phyloP scores from a whole-genome alignment of 2,797 vertebrate species.

The Epinephelus malabaricus region DNA sequence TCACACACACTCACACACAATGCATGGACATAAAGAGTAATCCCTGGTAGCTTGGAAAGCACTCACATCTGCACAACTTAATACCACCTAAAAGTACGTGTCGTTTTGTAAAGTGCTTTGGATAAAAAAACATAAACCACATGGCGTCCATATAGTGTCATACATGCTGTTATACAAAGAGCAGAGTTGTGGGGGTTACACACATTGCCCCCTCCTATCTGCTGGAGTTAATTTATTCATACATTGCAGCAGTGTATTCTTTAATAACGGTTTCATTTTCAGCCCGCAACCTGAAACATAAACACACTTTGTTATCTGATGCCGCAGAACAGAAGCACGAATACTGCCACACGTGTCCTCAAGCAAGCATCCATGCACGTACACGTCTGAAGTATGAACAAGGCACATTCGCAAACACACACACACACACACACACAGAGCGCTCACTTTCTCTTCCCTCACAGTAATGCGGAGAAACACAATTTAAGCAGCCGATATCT shows the following conservation, averaged over 20 bases:
- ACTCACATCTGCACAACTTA: conserved; percentile 17
- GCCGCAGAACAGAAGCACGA: conserved; percentile 30
- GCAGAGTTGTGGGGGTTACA: conserved; percentile 18
- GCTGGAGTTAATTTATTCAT: conserved; percentile 67
- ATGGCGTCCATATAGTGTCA: background rate
- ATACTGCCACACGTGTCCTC: conserved; percentile 13
- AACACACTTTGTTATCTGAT: conserved; percentile 64
- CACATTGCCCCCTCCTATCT: conserved; percentile 31
- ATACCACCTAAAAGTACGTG: conserved; percentile 18
- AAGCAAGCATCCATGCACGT: background rate
- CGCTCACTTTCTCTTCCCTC: conserved; percentile 13
- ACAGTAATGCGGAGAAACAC: conserved; percentile 39
- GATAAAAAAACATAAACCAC: conserved; percentile 23
- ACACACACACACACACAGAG: conserved; percentile 1
- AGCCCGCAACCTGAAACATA: conserved; percentile 66
- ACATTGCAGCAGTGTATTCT: conserved; percentile 51
- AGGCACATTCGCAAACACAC: no score
- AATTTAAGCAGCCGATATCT: conserved; percentile 43
- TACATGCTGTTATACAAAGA: conserved; percentile 11
- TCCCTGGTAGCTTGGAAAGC: conserved; percentile 16
- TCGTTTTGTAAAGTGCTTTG: conserved; percentile 17
- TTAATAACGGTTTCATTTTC: conserved; percentile 76
- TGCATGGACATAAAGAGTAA: conserved; percentile 31
- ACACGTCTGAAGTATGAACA: conserved; percentile 10
- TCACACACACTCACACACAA: conserved; percentile 22